Base-by-base conservation (phyloP, 2,888 invertebrate genomes). In the Cephus nigrinus region DNA sequence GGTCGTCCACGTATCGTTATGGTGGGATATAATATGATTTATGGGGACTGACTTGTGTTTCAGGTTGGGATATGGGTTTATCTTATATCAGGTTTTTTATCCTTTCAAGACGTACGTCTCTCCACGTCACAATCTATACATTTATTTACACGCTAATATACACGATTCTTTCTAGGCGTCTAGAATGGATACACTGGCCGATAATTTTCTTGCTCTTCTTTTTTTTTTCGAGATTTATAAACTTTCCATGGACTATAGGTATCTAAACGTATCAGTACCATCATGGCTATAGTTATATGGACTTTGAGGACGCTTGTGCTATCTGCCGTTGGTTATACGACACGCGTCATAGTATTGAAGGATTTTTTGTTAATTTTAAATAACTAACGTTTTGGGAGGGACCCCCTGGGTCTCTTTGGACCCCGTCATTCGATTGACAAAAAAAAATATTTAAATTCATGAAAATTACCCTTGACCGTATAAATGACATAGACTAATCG, bases 91-190 rank as follows among this genome's bases (percentile, higher is more conserved):
- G 55, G 55, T 55, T 33, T 72, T 69, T 12, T 31, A 4, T 36
- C 36, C 33, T 75, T 69, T 34, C 35, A 23, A 32, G 32, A 35
- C 35, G 31, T 36, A 75, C 69, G 40, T 71, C 71, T 31, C 71
- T 71, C 69, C 36, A 69, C 74, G 72, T 75, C 75, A 32, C 78
- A 75, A 83, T 88, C 88, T 90, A 88, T 90, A 90, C 91, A 91
- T 86, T 89, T 91, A 91, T 91, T 91, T 91, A 91, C 91, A 91
- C 80, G 80, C 89, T 91, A 90, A 90, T 91, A 88, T 90, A 91
- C 91, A 90, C 84, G 81, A 85, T 84, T 78, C 73, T 80, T 83
- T 82, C 33, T 23, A 74, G 73, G 71, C 74, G 74, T 40, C 77
- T 82, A 78, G 76, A 79, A 78, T 80, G 80, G 79, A 79, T 82